Percentiles rank a stretch among this genome's conserved stretches.
Conservation (phyloP, 2,888 invertebrate species). For the Ectemnius cavifrons region DNA sequence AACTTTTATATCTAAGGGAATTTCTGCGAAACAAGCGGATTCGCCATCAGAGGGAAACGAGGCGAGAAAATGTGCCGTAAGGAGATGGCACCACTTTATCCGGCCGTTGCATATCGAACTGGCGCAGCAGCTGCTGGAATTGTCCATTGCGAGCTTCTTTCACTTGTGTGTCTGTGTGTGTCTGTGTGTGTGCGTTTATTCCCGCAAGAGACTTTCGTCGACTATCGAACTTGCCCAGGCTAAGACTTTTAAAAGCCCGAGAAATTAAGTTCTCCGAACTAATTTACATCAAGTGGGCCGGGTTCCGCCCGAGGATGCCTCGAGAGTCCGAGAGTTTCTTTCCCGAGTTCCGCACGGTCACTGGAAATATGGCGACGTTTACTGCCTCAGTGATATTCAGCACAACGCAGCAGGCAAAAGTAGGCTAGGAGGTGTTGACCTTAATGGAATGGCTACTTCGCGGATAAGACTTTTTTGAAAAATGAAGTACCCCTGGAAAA, state of each 20-base stretch:
- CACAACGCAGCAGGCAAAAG: not conserved
- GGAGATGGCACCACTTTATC: no score
- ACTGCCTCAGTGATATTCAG: not conserved
- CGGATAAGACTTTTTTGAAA: not conserved
- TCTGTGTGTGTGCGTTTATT: not conserved
- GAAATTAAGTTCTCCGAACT: not conserved
- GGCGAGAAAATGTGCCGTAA: conserved; percentile 42
- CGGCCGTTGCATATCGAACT: not conserved
- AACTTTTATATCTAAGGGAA: conserved; percentile 39
- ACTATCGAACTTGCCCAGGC: not conserved
- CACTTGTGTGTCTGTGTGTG: not conserved
- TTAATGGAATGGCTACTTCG: not conserved
- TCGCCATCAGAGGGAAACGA: conserved; percentile 40
- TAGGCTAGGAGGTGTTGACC: conserved; percentile 3
- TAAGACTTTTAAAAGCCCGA: not conserved
- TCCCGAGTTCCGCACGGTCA: not conserved
- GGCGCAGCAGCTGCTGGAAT: not conserved
- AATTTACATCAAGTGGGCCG: not conserved
- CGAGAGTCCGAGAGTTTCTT: not conserved
- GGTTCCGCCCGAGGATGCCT: not conserved
- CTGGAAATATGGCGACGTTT: not conserved
- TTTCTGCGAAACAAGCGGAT: conserved; percentile 37
- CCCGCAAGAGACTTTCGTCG: not conserved
- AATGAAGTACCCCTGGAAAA: no score
- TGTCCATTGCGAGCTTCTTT: not conserved